Evolutionary conservation across 2,888 invertebrate genomes (phyloP), one percentile per base, ranked within the genome.

Genomic region (Megamerina dolium): DNA sequence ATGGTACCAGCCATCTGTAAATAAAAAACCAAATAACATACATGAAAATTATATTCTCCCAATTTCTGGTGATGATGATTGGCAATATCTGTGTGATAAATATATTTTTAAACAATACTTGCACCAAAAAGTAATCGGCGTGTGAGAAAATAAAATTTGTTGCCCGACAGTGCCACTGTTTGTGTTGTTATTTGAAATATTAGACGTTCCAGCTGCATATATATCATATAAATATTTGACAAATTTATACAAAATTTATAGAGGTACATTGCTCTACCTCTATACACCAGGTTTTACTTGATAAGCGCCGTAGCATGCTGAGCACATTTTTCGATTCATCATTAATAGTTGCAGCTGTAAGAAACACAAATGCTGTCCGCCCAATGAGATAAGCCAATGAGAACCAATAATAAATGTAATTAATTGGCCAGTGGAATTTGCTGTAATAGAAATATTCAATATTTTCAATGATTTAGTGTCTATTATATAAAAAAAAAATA

Each of bases 1-100:
- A 82, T 77, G 10, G 78, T 77, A 29, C 80, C 81, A 26, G 78
- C 80, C 51, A 78, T 77, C 78, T 78, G 64, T 21, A 51, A n/a
- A n/a, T n/a, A n/a, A n/a, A n/a, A n/a, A 42, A 16, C 17, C 8
- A 38, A n/a, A 44, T 12, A 12, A 10, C n/a, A n/a, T n/a, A n/a
- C n/a, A n/a, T n/a, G n/a, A n/a, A n/a, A n/a, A n/a, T n/a, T n/a
- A n/a, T n/a, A n/a, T n/a, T n/a, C n/a, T n/a, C n/a, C n/a, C n/a
- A n/a, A n/a, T n/a, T n/a, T n/a, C n/a, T n/a, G n/a, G n/a, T n/a
- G n/a, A n/a, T n/a, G n/a, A n/a, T n/a, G n/a, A n/a, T n/a, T n/a
- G n/a, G n/a, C n/a, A n/a, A n/a, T n/a, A n/a, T n/a, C n/a, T n/a
- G n/a, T n/a, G n/a, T n/a, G n/a, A n/a, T n/a, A n/a, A n/a, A n/a